Conservation (phyloP, 2,888 invertebrate species). For the Tridacna crocea region DNA sequence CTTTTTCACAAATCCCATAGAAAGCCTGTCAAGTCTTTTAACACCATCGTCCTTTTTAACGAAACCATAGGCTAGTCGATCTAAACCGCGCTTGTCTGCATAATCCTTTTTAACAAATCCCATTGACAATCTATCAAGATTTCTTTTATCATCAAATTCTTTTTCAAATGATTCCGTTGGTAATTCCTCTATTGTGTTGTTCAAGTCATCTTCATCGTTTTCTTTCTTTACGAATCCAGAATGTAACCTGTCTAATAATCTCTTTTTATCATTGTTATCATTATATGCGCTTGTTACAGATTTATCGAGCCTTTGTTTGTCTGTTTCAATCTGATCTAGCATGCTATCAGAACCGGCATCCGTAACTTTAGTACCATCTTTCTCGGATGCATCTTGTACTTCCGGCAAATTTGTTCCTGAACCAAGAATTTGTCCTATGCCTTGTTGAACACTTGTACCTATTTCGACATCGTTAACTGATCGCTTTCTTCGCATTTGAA, state of each 20-base stretch:
- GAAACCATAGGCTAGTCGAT: slow-evolving; percentile 23
- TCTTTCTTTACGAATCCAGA: slow-evolving; percentile 35
- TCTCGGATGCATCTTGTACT: background rate
- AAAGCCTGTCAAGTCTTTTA: slow-evolving; percentile 29
- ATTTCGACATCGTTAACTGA: background rate
- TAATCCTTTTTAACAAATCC: slow-evolving; percentile 45
- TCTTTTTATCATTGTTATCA: slow-evolving; percentile 5
- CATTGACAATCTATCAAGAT: slow-evolving; percentile 26
- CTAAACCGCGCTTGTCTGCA: slow-evolving; percentile 29
- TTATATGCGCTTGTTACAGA: slow-evolving; percentile 13
- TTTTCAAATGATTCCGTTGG: slow-evolving; percentile 25
- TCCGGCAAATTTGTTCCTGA: background rate
- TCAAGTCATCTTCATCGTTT: too few relatives aligned
- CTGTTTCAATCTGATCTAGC: background rate
- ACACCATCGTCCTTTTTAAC: slow-evolving; percentile 16
- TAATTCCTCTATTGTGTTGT: background rate
- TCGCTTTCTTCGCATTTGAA: background rate
- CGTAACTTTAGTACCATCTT: background rate
- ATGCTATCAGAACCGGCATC: background rate
- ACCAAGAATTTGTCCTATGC: background rate
- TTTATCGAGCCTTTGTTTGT: slow-evolving; percentile 31
- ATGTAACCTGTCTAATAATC: slow-evolving; percentile 28
- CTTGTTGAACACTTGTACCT: background rate
- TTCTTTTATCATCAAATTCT: slow-evolving; percentile 18
- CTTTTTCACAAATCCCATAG: slow-evolving; percentile 37